Conservation (phyloP, 1,140 invertebrate species). For the Zophobas morio region DNA sequence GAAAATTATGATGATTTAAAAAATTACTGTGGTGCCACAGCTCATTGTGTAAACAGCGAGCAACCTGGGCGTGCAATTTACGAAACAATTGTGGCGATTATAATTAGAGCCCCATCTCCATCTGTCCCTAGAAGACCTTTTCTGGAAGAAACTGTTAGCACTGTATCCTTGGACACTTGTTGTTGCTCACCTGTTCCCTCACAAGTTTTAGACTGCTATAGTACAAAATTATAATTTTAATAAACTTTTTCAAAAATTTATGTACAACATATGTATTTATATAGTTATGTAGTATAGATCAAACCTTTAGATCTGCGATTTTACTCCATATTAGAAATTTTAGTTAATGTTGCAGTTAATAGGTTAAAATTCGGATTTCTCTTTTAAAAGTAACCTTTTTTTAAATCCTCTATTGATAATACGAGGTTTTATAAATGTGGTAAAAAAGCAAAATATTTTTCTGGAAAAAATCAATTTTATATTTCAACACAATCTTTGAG, state of each 20-base stretch:
- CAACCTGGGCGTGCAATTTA: slow-evolving; percentile 62
- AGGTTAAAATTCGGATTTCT: too few relatives aligned
- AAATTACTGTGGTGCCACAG: slow-evolving; percentile 64
- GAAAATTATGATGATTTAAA: slow-evolving; percentile 63
- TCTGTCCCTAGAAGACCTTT: slow-evolving; percentile 61
- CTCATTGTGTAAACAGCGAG: slow-evolving; percentile 60
- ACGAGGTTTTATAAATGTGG: too few relatives aligned
- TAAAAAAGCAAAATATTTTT: too few relatives aligned
- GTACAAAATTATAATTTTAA: slow-evolving; percentile 6
- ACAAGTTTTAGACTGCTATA: slow-evolving; percentile 27
- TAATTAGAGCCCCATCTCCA: slow-evolving; percentile 56
- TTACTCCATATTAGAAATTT: too few relatives aligned
- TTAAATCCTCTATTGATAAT: too few relatives aligned
- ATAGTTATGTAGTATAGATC: too few relatives aligned
- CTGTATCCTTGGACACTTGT: slow-evolving; percentile 49
- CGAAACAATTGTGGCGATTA: slow-evolving; percentile 61
- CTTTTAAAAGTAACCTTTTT: too few relatives aligned
- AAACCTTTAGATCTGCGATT: too few relatives aligned
- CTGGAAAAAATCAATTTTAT: too few relatives aligned
- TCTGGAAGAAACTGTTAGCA: slow-evolving; percentile 44
- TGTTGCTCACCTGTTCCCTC: slow-evolving; percentile 21
- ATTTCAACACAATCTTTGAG: too few relatives aligned
- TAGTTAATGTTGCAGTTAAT: too few relatives aligned
- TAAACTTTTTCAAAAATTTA: neutral
- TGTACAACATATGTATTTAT: neutral